Conservation (phyloP, 1,140 invertebrate species). For the Stegodyphus dumicola region DNA sequence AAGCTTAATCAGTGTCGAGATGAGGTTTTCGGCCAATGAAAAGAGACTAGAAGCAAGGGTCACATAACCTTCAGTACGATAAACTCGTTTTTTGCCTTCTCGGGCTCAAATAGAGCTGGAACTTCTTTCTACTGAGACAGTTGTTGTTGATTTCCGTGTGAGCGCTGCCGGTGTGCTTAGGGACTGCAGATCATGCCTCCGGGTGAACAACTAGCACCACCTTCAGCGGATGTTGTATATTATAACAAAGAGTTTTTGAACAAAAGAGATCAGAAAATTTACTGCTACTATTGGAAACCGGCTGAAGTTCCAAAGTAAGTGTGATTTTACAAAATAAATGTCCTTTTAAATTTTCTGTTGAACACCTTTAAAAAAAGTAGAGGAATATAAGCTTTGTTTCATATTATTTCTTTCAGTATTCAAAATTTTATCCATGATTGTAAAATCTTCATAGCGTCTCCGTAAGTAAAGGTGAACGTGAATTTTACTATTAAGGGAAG, state of each 20-base stretch:
- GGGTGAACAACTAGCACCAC: not conserved
- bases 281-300: constrained; percentile 3
- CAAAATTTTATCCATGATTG: no score
- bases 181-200: not conserved
- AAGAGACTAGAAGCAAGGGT: not conserved
- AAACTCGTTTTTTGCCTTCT: not conserved
- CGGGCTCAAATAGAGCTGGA: not conserved
- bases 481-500: no score
- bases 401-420: no score
- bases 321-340: not conserved
- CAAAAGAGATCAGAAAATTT: constrained; percentile 1
- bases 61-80: not conserved
- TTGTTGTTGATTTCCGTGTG: not conserved
- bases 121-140: not conserved
- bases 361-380: no score
- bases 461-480: no score
- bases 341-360: no score
- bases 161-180: not conserved
- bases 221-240: not conserved
- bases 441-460: no score
- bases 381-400: no score
- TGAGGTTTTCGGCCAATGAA: not conserved
- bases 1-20: not conserved
- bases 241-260: not conserved
- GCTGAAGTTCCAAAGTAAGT: constrained; percentile 1